Evolutionary conservation across 2,113 vertebrate genomes (phyloP), one percentile per base, ranked within the genome.

Genomic region (Boleophthalmus pectinirostris): DNA sequence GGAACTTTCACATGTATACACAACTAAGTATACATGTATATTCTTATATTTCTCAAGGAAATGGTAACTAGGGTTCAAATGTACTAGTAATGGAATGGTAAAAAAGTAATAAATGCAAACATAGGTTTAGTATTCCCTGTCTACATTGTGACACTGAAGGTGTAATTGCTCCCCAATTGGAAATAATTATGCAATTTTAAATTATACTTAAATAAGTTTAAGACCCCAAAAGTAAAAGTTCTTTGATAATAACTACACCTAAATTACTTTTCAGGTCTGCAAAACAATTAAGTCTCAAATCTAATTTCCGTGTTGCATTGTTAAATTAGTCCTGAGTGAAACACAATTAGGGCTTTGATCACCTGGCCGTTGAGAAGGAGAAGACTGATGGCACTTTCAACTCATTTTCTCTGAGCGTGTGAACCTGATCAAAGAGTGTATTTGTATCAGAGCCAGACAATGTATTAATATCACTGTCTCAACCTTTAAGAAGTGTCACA

Each of bases 311-410:
- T n/a, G 14, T 25, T 58, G 61, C 61, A 20, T 51, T 78, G 2
- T 10, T 60, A 70, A 67, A 82, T 80, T 74, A 60, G 54, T 73
- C 47, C 23, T 78, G 73, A 82, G 75, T 81, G 79, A 68, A 83
- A 82, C 65, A 71, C 75, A 83, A 75, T 85, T 68, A 80, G 51
- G 66, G 64, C 29, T 88, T 87, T 87, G 86, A 88, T 82, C 79
- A 85, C 63, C 69, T 79, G 69, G 49, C 61, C 67, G 66, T 83
- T 73, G 69, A 56, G 60, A 74, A 63, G 49, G 66, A 58, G 35
- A 77, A 80, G 77, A 85, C 57, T 81, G 84, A 83, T 71, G 51
- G 69, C 47, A 66, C 61, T 69, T 82, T 73, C 20, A 60, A 68
- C 58, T 80, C 77, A 74, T 63, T 49, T 13, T 43, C 46, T 69